Evolutionary conservation across 2,888 invertebrate genomes (phyloP).

Genomic region (Apodemia hepburni): DNA sequence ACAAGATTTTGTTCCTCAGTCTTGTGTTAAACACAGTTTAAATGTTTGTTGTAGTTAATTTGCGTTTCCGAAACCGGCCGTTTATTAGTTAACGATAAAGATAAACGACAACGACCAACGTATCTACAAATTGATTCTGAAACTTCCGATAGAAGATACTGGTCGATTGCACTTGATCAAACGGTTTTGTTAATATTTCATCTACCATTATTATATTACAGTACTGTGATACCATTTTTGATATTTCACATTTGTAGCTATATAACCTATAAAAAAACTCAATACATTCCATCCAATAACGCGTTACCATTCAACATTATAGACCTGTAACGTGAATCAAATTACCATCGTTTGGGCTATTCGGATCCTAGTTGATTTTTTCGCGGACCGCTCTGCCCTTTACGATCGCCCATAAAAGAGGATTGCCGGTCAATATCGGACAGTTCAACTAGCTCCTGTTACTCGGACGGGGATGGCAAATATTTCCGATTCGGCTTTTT

Average conservation of each 20-base stretch:
- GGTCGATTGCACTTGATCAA: too few species aligned
- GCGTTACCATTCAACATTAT: not conserved
- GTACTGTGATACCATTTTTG: slow-evolving; percentile 22
- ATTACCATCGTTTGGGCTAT: slow-evolving; percentile 20
- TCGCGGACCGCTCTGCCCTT: slow-evolving; percentile 47
- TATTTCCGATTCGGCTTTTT: slow-evolving; percentile 33
- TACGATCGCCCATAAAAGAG: slow-evolving; percentile 58
- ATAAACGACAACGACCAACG: too few species aligned
- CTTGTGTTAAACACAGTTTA: too few species aligned
- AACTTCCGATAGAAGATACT: too few species aligned
- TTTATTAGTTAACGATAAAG: too few species aligned
- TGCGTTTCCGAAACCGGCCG: too few species aligned
- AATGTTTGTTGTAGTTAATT: too few species aligned
- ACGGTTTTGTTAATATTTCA: too few species aligned
- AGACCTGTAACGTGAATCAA: slow-evolving; percentile 13
- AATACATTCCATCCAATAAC: slow-evolving; percentile 1
- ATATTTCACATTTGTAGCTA: slow-evolving; percentile 2
- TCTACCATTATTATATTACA: slow-evolving; percentile 8
- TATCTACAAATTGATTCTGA: too few species aligned
- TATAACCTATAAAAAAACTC: slow-evolving; percentile 23
- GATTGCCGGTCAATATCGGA: slow-evolving; percentile 50
- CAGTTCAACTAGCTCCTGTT: slow-evolving; percentile 36
- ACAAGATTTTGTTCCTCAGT: too few species aligned
- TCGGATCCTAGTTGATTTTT: slow-evolving; percentile 46
- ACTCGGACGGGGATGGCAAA: slow-evolving; percentile 28